These are phyloP conservation scores for Agrochola litura DNA, from an alignment of 2,888 invertebrate species.

Conservation along the genomic window DNA sequence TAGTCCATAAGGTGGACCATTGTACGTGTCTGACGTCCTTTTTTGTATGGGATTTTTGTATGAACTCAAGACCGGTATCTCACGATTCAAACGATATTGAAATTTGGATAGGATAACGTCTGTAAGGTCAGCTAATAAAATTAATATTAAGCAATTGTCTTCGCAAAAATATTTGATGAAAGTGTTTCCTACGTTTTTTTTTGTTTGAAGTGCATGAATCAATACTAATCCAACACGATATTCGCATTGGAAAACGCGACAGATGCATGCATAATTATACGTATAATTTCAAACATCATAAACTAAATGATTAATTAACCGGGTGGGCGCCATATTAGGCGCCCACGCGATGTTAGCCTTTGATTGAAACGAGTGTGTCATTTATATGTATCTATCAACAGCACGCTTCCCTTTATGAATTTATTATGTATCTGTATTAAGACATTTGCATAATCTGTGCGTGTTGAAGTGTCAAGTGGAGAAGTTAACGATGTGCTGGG, in stretches of 20 bases:
- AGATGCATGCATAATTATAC: constrained; percentile 36
- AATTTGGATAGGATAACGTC: too few species aligned
- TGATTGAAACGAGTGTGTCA: constrained; percentile 20
- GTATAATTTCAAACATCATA: constrained; percentile 25
- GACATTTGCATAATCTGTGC: constrained; percentile 33
- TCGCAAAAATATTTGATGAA: neutral
- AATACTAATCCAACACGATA: neutral
- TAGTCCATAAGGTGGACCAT: too few species aligned
- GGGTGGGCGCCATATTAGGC: constrained; percentile 14
- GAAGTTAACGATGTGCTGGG: neutral
- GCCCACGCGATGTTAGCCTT: constrained; percentile 34
- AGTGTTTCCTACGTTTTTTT: constrained; percentile 4
- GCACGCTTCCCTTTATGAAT: constrained; percentile 17
- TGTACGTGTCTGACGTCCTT: too few species aligned
- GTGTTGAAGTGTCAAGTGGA: neutral
- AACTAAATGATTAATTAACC: constrained; percentile 39
- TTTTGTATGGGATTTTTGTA: too few species aligned
- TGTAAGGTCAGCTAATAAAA: too few species aligned
- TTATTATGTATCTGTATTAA: constrained; percentile 36
- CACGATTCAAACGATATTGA: too few species aligned
- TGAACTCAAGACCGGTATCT: too few species aligned
- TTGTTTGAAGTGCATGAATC: neutral
- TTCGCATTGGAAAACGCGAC: constrained; percentile 13
- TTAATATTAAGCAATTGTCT: neutral
- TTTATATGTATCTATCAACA: constrained; percentile 18